Evolutionary conservation across 2,113 vertebrate genomes (phyloP).

Genomic region (Ursus arctos): DNA sequence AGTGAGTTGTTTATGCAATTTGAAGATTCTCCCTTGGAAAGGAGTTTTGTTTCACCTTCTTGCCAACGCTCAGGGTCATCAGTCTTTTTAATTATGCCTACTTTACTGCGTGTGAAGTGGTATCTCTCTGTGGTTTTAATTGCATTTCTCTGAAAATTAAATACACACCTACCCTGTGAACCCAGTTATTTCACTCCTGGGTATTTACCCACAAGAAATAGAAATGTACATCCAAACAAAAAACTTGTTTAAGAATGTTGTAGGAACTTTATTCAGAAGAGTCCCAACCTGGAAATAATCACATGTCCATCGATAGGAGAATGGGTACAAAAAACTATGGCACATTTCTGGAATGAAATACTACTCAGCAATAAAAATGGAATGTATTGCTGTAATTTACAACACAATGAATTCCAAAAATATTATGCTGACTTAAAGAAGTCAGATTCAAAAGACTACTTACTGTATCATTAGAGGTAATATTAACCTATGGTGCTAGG

Average conservation of each 20-base stretch:
- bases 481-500: neutral
- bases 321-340: neutral
- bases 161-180: neutral
- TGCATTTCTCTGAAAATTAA: conserved; percentile 55
- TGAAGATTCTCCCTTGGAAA: neutral
- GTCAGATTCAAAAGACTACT: neutral
- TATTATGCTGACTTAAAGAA: conserved; percentile 8
- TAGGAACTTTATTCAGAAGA: conserved; percentile 5
- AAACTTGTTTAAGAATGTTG: conserved; percentile 1
- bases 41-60: neutral
- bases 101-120: neutral
- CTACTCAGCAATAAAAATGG: neutral
- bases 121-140: conserved; percentile 47
- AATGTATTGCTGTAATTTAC: neutral
- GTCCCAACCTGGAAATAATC: neutral
- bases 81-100: conserved; percentile 22
- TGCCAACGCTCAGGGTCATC: neutral
- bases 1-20: neutral
- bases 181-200: neutral
- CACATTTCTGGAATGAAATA: neutral
- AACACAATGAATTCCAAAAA: neutral
- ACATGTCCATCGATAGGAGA: neutral
- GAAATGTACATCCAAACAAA: neutral
- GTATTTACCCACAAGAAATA: conserved; percentile 51
- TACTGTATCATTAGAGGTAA: neutral